Evolutionary conservation across 2,797 vertebrate species (phyloP), one percentile per base, ranked within the genome.

Genomic region (Leucoraja ocellata): DNA sequence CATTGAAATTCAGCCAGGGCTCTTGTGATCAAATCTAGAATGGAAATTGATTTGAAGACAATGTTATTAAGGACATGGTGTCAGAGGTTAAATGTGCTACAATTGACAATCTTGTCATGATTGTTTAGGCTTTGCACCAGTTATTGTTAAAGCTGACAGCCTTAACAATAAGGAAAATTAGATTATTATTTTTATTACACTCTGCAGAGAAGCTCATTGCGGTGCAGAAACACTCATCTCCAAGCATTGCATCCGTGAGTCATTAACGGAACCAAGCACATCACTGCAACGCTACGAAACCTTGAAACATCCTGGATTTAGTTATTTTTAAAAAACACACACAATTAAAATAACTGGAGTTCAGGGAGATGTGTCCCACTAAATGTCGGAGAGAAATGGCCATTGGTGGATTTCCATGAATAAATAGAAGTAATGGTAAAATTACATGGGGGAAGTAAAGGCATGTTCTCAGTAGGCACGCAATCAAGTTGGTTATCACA

Each of bases 81-180:
- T 74, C 46, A 54, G 16, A 74, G 46, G 90, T 92, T 39, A 76
- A 54, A 76, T 92, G 90, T 76, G 21, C 39, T 46, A 5, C 36
- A 74, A 92, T 39, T 46, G 90, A 92, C 68, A 92, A 76, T 39
- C 36, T 76, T 74, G 46, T 92, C 46, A 92, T 73, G 73, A 46
- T 71, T 54, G 39, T 46, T 54, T 76, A 13, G 23, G 7, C 68
- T 92, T 73, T 92, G 58, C 36, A 73, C 74, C 36, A 28, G 0
- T 74, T 92, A 92, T 76, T 76, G 68, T 92, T 76, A 92, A 28
- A 76, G n/a, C 90, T 92, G 32, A 92, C 68, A 92, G 90, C 71
- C 46, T 92, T 92, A 88, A 76, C 46, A 92, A 92, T 92, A 76
- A 92, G 65, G 71, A 73, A 46, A 36, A 92, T 92, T 73, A 74